phyloP scores from a whole-genome alignment of 2,888 invertebrate genomes.

The Calameuta filiformis region DNA sequence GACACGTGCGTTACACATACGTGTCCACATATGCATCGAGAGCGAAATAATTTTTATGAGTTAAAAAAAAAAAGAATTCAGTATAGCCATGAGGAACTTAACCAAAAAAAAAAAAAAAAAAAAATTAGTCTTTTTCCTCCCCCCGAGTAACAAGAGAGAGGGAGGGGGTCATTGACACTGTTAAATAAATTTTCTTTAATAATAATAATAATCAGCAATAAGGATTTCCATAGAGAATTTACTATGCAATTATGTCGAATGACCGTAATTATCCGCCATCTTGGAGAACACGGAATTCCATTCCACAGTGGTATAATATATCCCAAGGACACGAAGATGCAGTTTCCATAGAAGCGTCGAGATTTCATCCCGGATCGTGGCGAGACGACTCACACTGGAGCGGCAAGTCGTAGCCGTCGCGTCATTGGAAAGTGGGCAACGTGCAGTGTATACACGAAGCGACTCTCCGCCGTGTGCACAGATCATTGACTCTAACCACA shows the following conservation, averaged over 20 bases:
- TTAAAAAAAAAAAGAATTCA: not conserved
- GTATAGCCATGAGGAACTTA: not conserved
- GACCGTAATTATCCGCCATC: not conserved
- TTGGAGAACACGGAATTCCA: not conserved
- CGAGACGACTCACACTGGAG: constrained; percentile 6
- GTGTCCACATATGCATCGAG: constrained; percentile 23
- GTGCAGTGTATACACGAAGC: constrained; percentile 38
- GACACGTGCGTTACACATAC: constrained; percentile 25
- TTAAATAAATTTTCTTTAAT: not conserved
- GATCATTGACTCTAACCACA: constrained; percentile 49
- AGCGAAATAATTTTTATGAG: constrained; percentile 47
- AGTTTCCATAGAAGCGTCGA: constrained; percentile 7
- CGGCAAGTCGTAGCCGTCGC: constrained; percentile 22
- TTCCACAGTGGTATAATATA: not conserved
- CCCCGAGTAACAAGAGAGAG: not conserved
- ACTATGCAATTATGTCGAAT: not conserved
- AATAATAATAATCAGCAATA: not conserved
- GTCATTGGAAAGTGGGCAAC: constrained; percentile 44
- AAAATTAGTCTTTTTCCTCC: not conserved
- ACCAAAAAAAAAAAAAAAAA: not conserved
- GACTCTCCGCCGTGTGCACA: constrained; percentile 44
- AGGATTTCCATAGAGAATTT: not conserved
- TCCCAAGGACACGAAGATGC: not conserved
- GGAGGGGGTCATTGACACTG: not conserved
- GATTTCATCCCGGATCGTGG: constrained; percentile 15